phyloP scores from a whole-genome alignment of 2,113 vertebrate genomes.

The Porphyrio hochstetteri region DNA sequence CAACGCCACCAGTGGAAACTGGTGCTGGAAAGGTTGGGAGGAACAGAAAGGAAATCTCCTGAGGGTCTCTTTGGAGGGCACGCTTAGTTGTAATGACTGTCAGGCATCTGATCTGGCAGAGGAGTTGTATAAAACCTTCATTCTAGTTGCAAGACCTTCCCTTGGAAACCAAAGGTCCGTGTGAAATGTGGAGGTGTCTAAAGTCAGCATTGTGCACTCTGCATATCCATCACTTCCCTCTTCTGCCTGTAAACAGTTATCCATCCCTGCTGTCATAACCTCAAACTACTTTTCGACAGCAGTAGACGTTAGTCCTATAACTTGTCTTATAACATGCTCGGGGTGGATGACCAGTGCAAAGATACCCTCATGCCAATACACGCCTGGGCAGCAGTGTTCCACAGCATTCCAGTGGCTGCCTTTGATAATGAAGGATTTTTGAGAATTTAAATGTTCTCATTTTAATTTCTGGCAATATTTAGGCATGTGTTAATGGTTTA shows the following conservation, averaged over 20 bases:
- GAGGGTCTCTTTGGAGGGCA: not conserved
- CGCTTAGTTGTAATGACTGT: not conserved
- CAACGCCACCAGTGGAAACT: not conserved
- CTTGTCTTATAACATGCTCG: not conserved
- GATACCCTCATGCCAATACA: not conserved
- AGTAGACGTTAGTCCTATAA: accelerated
- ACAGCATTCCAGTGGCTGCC: conserved; percentile 15
- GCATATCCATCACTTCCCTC: not conserved
- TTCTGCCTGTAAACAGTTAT: not conserved
- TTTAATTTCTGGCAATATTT: conserved; percentile 25
- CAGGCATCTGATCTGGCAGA: not conserved
- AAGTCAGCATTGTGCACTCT: not conserved
- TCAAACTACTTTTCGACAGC: not conserved
- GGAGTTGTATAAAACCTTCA: not conserved
- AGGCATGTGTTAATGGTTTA: conserved; percentile 61
- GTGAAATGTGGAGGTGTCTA: not conserved
- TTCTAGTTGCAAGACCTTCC: not conserved
- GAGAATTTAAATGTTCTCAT: not conserved
- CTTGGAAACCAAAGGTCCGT: not conserved
- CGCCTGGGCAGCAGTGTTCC: not conserved
- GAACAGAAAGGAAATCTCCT: not conserved
- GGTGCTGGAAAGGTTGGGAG: not conserved
- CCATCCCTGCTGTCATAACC: not conserved
- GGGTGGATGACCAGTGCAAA: not conserved
- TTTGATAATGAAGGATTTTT: not conserved